Evolutionary conservation across 2,797 vertebrate genomes (phyloP).

Genomic region (Botia almorhae): DNA sequence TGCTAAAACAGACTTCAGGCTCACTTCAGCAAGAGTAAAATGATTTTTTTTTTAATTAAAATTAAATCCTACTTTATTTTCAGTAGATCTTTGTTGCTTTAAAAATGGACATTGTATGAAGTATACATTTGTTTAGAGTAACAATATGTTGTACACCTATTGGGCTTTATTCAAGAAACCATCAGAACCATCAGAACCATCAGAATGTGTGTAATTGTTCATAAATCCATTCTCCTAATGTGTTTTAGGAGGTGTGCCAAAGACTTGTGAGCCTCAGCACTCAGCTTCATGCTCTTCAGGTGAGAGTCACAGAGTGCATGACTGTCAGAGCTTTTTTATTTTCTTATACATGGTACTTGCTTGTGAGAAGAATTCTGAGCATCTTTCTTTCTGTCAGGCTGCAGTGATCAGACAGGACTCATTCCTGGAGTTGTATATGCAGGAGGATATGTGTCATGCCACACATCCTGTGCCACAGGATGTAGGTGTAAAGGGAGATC

Average conservation of each 20-base stretch:
- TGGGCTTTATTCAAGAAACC: too few species aligned
- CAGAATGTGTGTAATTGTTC: too few species aligned
- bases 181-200: too few species aligned
- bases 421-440: constrained; percentile 73
- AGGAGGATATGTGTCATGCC: constrained; percentile 55
- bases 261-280: constrained; percentile 82
- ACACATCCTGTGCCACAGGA: constrained; percentile 75
- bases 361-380: background rate
- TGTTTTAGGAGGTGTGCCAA: constrained; percentile 80
- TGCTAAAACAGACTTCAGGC: too few species aligned
- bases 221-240: background rate
- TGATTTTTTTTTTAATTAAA: too few species aligned
- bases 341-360: background rate
- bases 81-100: too few species aligned
- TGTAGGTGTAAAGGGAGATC: constrained; percentile 70
- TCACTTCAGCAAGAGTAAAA: too few species aligned
- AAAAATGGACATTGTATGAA: background rate
- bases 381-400: constrained; percentile 70
- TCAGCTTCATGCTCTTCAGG: constrained; percentile 86
- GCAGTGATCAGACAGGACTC: constrained; percentile 87
- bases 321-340: background rate
- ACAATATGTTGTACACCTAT: too few species aligned
- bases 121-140: too few species aligned
- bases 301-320: constrained; percentile 57
- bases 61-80: too few species aligned